Conservation (phyloP, 2,113 vertebrate species). For the Gopherus evgoodei region DNA sequence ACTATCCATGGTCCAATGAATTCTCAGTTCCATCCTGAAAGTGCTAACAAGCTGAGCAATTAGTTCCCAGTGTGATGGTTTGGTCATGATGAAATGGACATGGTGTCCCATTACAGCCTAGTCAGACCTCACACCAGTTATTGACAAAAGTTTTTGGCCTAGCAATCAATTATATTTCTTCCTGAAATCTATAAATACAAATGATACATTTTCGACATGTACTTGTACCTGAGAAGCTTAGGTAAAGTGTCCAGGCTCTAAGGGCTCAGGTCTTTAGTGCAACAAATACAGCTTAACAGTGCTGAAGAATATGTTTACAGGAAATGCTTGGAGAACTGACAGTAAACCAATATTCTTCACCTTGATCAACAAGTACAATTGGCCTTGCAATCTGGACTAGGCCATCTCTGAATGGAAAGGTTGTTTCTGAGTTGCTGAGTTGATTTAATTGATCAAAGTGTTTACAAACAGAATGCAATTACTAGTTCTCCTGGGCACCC, state of each 20-base stretch:
- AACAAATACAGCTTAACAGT: background rate
- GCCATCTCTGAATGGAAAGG: background rate
- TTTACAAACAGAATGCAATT: background rate
- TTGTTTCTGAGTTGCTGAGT: background rate
- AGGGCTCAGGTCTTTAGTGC: background rate
- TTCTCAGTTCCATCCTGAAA: too few species aligned
- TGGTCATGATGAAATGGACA: too few species aligned
- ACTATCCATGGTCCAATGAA: too few species aligned
- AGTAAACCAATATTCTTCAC: background rate
- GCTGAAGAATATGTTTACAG: background rate
- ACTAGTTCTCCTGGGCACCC: background rate
- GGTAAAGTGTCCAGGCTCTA: background rate
- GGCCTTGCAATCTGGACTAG: background rate
- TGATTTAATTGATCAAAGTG: background rate
- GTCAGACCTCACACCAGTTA: too few species aligned
- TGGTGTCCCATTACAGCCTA: too few species aligned
- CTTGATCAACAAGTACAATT: background rate
- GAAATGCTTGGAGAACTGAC: background rate
- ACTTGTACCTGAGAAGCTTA: background rate
- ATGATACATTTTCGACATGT: background rate
- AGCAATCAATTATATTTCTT: background rate
- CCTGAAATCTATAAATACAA: background rate
- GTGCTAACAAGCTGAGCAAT: too few species aligned
- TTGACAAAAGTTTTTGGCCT: background rate
- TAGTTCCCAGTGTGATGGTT: too few species aligned